Percentiles rank a stretch among this genome's conserved stretches.
Evolutionary conservation across 2,113 vertebrate species (phyloP).

Genomic region (Zosterops lateralis): DNA sequence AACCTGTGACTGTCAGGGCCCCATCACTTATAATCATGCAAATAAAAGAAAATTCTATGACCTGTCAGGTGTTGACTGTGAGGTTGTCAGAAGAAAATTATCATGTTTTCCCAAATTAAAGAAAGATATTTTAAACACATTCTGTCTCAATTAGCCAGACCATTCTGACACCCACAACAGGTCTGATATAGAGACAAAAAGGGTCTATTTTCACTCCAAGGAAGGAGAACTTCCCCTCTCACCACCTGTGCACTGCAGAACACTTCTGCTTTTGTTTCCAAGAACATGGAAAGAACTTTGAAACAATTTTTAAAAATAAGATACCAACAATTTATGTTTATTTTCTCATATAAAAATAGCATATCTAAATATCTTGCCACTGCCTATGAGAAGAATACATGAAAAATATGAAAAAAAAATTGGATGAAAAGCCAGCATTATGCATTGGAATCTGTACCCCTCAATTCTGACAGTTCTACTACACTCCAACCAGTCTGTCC

Average conservation of each 20-base stretch:
- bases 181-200: not conserved
- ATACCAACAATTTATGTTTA: not conserved
- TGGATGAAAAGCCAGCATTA: not conserved
- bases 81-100: not conserved
- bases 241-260: not conserved
- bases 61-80: not conserved
- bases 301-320: not conserved
- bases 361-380: slow-evolving; percentile 6
- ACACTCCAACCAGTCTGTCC: not conserved
- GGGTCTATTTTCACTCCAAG: not conserved
- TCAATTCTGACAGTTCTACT: not conserved
- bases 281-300: not conserved
- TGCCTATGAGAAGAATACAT: not conserved
- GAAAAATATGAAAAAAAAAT: not conserved
- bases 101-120: not conserved
- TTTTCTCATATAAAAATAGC: not conserved
- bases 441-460: not conserved
- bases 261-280: not conserved
- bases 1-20: not conserved
- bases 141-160: not conserved
- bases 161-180: not conserved
- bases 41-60: not conserved
- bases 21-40: not conserved
- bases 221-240: not conserved
- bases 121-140: not conserved